These are phyloP conservation scores for Orientallactaga bullata DNA, from an alignment of 2,113 vertebrate species.

Conservation along the genomic window DNA sequence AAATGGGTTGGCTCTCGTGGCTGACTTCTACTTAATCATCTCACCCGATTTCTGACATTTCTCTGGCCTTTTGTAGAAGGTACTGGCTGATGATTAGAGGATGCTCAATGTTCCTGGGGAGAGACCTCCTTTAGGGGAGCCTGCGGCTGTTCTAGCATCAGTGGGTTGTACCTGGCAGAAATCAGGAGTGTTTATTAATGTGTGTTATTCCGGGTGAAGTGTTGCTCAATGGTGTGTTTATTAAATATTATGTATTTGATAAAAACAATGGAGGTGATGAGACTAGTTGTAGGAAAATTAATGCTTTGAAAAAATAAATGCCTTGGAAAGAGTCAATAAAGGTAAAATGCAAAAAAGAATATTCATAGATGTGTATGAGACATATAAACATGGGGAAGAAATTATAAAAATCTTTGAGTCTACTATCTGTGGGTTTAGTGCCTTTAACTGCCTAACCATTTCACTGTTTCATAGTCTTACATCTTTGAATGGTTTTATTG, in stretches of 20 bases:
- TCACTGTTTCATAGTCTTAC: neutral
- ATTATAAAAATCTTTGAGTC: conserved; percentile 35
- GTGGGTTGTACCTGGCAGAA: neutral
- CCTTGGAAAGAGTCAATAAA: conserved; percentile 10
- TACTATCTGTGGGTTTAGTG: neutral
- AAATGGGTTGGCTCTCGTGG: neutral
- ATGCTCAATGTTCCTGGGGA: neutral
- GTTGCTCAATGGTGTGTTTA: neutral
- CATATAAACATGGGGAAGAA: conserved; percentile 36
- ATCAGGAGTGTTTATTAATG: neutral
- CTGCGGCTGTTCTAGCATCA: neutral
- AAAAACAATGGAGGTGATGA: neutral
- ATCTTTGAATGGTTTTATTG: neutral
- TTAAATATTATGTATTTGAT: neutral
- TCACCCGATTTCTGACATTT: neutral
- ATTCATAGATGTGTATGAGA: neutral
- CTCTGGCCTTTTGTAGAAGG: neutral
- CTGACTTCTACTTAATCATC: neutral
- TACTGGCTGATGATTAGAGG: neutral
- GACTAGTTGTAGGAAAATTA: conserved; percentile 26
- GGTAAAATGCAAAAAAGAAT: conserved; percentile 19
- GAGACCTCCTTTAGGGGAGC: accelerated
- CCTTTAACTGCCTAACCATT: too few relatives aligned
- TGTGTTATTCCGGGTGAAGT: neutral
- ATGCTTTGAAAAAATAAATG: neutral